Base-by-base conservation (phyloP, 2,797 vertebrate genomes). In the Fistularia commersonii region DNA sequence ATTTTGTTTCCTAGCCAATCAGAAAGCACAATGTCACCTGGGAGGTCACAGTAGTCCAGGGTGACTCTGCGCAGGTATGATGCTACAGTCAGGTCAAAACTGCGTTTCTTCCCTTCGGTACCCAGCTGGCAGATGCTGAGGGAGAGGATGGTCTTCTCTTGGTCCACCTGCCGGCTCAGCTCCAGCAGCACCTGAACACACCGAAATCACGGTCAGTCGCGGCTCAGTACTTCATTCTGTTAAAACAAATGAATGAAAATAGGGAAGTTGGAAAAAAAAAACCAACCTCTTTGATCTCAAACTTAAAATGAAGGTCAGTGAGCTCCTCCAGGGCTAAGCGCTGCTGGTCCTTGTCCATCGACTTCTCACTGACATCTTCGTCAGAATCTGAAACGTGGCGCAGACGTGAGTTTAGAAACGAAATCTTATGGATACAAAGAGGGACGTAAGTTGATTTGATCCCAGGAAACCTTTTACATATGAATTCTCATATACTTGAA, bases 261-360 rank as follows among this genome's bases (percentile, higher is more conserved):
- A 6, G 14, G 5, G 40, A 13, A 23, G 8, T 7, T 14, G 8
- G 32, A 11, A 23, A 23, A 11, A 43, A 8, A 34, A 33, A 12
- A 58, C 78, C 0, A 64, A 94, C 97, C 85, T 92, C 91, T 88
- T 88, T 93, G 68, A 97, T 87, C 90, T 98, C 97, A 82, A 99
- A 98, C 60, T 92, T 93, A 64, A 99, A 80, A 23, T 93, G 88
- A 48, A 98, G 69, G 61, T 93, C 89, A 0, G 87, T 92, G 48
- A 98, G 89, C 3, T 98, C 95, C 55, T 96, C 94, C 64, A 47
- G n/a, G 9, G 67, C 45, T 0, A 45, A 51, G 47, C 45, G 64
- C 57, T 80, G 83, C 1, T 54, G 69, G 0, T 88, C 88, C 8
- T 90, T 87, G 9, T 89, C 82, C 0, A 54, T 32, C 1, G 85